Evolutionary conservation across 2,888 invertebrate species (phyloP).

Genomic region (Oeneis ivallda): DNA sequence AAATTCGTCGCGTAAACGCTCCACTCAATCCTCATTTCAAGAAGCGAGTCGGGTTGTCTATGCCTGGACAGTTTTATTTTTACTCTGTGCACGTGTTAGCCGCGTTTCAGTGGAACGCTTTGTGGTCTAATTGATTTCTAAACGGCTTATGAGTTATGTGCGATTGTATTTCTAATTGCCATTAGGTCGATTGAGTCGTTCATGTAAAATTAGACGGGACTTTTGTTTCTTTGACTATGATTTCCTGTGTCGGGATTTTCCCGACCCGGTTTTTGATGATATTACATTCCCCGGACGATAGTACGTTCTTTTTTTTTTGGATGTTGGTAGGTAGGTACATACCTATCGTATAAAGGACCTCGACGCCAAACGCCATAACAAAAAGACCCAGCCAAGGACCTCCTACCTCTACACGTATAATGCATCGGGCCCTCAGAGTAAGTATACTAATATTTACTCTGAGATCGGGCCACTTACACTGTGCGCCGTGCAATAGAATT

Average conservation of each 20-base stretch:
- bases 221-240: slow-evolving; percentile 8
- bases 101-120: slow-evolving; percentile 64
- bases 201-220: slow-evolving; percentile 29
- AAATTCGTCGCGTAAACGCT: background rate
- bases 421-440: too few species aligned
- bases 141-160: slow-evolving; percentile 58
- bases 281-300: too few species aligned
- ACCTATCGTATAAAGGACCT: too few species aligned
- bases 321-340: too few species aligned
- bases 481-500: too few species aligned
- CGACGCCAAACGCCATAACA: too few species aligned
- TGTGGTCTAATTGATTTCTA: slow-evolving; percentile 74
- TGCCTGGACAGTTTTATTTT: slow-evolving; percentile 72
- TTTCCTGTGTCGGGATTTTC: background rate
- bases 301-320: too few species aligned
- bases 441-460: too few species aligned
- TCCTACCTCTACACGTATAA: too few species aligned
- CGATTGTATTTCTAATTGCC: slow-evolving; percentile 45
- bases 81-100: slow-evolving; percentile 56
- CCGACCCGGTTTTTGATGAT: background rate
- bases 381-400: too few species aligned
- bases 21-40: slow-evolving; percentile 45
- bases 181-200: slow-evolving; percentile 57
- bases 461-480: too few species aligned
- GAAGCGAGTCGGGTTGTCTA: slow-evolving; percentile 57